Percentiles rank a stretch among this genome's conserved stretches.
These are phyloP conservation scores for Istiophorus platypterus DNA, from an alignment of 2,113 vertebrate genomes.

Conservation along the genomic window DNA sequence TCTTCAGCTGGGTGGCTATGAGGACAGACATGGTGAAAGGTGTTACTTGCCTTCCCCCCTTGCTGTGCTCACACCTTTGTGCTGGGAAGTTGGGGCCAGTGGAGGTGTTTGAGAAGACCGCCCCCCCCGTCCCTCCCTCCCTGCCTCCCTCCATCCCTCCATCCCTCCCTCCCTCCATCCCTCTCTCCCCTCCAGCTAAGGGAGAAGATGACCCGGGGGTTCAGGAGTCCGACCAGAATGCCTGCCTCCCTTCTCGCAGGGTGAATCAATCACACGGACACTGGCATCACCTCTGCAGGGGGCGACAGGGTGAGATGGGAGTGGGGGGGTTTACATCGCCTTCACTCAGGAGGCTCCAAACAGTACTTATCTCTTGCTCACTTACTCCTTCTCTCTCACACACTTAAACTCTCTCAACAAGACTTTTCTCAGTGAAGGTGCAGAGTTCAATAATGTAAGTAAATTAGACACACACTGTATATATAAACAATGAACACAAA, in stretches of 20 bases:
- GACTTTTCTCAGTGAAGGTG: constrained; percentile 42
- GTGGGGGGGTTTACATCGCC: constrained; percentile 8
- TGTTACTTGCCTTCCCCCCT: constrained; percentile 52
- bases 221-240: constrained; percentile 55
- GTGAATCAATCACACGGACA: constrained; percentile 74
- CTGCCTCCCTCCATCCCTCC: constrained; percentile 5
- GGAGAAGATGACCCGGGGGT: constrained; percentile 70
- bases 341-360: constrained; percentile 52
- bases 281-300: constrained; percentile 46
- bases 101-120: constrained; percentile 64
- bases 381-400: constrained; percentile 18
- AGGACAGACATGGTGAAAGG: constrained; percentile 79
- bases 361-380: constrained; percentile 58
- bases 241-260: constrained; percentile 68
- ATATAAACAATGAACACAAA: constrained; percentile 34
- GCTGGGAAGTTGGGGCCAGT: constrained; percentile 69
- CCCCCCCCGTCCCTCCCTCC: neutral
- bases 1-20: constrained; percentile 83
- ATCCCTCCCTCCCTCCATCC: constrained; percentile 33
- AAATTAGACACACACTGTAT: constrained; percentile 45
- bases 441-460: constrained; percentile 45
- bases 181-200: constrained; percentile 50
- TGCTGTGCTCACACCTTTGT: constrained; percentile 65
- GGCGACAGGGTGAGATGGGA: constrained; percentile 14
- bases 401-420: constrained; percentile 46